phyloP scores from a whole-genome alignment of 2,113 vertebrate species.

The Phodopus roborovskii region DNA sequence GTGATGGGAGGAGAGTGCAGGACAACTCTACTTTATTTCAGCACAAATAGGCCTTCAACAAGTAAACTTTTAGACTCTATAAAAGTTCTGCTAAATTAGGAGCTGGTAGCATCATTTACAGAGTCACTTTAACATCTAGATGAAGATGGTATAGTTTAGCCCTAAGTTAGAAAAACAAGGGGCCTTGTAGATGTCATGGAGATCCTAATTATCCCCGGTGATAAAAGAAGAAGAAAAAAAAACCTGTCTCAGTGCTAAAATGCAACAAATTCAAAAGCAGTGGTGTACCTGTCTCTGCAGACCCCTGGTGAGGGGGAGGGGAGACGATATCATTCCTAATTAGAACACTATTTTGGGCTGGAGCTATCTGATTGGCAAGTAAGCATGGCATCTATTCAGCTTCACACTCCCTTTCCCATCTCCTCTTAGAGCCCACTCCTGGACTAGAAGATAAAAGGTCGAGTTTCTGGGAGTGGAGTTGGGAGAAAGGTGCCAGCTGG shows the following conservation, averaged over 20 bases:
- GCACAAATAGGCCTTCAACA: neutral
- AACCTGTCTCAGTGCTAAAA: conserved; percentile 8
- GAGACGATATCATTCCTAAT: conserved; percentile 53
- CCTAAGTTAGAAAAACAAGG: neutral
- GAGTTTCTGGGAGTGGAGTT: neutral
- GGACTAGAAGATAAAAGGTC: conserved; percentile 44
- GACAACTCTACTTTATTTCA: conserved; percentile 30
- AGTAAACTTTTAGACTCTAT: conserved; percentile 10
- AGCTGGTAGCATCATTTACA: neutral
- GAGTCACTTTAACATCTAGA: neutral
- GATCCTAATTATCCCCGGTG: neutral
- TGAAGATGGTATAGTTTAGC: neutral
- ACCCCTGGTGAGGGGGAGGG: neutral
- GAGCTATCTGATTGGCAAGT: conserved; percentile 44
- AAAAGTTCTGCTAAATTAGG: conserved; percentile 50
- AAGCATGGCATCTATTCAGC: neutral
- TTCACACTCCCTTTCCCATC: neutral
- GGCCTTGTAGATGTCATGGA: neutral
- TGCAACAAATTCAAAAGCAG: neutral
- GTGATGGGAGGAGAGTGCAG: neutral
- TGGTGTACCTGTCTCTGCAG: conserved; percentile 38
- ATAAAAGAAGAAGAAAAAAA: neutral
- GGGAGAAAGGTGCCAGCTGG: neutral
- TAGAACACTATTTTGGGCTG: conserved; percentile 45
- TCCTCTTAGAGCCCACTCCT: conserved; percentile 14